Percentiles rank a stretch among this genome's conserved stretches.
Evolutionary conservation across 2,888 invertebrate genomes (phyloP).

Genomic region (Himalopsyche anomala): DNA sequence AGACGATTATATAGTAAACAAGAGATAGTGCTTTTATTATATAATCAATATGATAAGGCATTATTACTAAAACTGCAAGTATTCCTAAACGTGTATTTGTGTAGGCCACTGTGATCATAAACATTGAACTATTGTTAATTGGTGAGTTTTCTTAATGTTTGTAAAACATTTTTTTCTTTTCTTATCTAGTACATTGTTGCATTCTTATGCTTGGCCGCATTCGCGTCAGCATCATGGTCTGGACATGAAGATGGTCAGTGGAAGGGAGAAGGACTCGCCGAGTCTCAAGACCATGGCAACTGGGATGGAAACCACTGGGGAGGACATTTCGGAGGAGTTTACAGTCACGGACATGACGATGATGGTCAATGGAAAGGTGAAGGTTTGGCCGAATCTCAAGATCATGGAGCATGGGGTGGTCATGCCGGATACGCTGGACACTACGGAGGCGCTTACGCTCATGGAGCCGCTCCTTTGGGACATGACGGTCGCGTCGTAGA

Average conservation of each 20-base stretch:
- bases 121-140: too few species aligned
- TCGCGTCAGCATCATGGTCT: slow-evolving; percentile 49
- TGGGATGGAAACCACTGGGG: slow-evolving; percentile 27
- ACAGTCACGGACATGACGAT: slow-evolving; percentile 35
- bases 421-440: slow-evolving; percentile 17
- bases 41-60: too few species aligned
- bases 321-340: slow-evolving; percentile 35
- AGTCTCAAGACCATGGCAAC: slow-evolving; percentile 54
- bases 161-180: neutral
- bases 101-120: too few species aligned
- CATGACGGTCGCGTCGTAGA: slow-evolving; percentile 68
- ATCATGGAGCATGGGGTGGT: slow-evolving; percentile 20
- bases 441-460: slow-evolving; percentile 51
- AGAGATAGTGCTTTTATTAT: too few species aligned
- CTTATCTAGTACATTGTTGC: slow-evolving; percentile 51
- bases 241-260: slow-evolving; percentile 57
- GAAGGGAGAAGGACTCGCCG: slow-evolving; percentile 59
- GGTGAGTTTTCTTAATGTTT: too few species aligned
- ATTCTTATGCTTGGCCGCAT: slow-evolving; percentile 57
- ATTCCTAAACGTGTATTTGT: too few species aligned
- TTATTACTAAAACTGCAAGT: too few species aligned
- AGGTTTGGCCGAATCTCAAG: slow-evolving; percentile 49
- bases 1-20: too few species aligned
- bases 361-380: slow-evolving; percentile 48
- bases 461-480: slow-evolving; percentile 63